A percentile compares a stretch with the other conserved stretches of the same genome.
Evolutionary conservation across 1,140 invertebrate species (phyloP).

Genomic region (Mercenaria mercenaria): DNA sequence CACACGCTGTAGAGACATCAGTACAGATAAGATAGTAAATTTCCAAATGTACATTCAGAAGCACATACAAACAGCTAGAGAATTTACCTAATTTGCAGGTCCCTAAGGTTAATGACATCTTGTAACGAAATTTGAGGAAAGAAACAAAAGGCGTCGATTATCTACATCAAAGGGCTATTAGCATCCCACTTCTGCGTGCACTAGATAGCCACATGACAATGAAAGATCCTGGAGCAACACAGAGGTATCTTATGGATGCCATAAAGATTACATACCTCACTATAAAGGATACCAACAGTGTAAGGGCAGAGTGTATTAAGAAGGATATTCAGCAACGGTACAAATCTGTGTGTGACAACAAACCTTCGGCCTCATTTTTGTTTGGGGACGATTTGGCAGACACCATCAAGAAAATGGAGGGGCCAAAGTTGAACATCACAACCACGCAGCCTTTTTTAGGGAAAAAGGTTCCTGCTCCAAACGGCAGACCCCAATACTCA

Average conservation of each 20-base stretch:
- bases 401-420: neutral
- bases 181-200: neutral
- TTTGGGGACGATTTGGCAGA: neutral
- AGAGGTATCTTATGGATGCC: neutral
- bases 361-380: neutral
- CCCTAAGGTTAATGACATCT: neutral
- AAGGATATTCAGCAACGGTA: neutral
- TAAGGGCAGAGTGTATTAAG: neutral
- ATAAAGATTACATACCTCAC: neutral
- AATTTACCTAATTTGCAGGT: conserved; percentile 6
- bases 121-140: neutral
- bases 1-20: too few relatives aligned
- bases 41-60: too few relatives aligned
- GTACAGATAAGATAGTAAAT: neutral
- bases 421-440: neutral
- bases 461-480: too few relatives aligned
- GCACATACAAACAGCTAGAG: neutral
- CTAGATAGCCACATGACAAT: neutral
- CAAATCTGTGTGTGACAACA: neutral
- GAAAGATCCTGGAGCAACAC: neutral
- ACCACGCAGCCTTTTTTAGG: neutral
- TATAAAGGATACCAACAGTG: neutral
- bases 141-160: neutral
- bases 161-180: neutral
- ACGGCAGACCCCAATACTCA: too few relatives aligned